Percentiles rank a stretch among this genome's conserved stretches.
phyloP scores from a whole-genome alignment of 2,888 invertebrate genomes.

The Proisotoma minuta region DNA sequence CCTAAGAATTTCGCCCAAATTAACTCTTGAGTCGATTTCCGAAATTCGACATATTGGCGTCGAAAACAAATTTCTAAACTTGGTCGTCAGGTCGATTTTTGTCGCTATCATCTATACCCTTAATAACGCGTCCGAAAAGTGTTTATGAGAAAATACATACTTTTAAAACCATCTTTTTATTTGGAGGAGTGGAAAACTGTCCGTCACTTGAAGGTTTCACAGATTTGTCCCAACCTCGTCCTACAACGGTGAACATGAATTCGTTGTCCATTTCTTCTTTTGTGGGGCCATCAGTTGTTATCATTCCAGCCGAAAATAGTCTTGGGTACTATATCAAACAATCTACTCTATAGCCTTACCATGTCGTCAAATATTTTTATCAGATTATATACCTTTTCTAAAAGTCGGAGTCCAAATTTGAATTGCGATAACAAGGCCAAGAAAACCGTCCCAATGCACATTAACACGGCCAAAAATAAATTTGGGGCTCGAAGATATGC shows the following conservation, averaged over 20 bases:
- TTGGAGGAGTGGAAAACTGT: slow-evolving; percentile 58
- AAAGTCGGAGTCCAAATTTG: slow-evolving; percentile 60
- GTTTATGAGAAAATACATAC: slow-evolving; percentile 54
- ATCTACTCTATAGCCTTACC: neutral
- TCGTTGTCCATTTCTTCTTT: slow-evolving; percentile 59
- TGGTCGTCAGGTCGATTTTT: no score
- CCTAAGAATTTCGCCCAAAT: no score
- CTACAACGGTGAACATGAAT: slow-evolving; percentile 68
- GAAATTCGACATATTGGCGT: no score
- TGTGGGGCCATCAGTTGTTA: slow-evolving; percentile 64
- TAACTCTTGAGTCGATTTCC: no score
- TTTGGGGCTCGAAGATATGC: slow-evolving; percentile 65
- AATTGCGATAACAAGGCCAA: slow-evolving; percentile 62
- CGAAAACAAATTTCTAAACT: no score
- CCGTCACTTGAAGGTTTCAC: slow-evolving; percentile 55
- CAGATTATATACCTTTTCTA: slow-evolving; percentile 58
- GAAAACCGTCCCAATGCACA: slow-evolving; percentile 58
- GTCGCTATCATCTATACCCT: no score
- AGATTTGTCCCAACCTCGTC: slow-evolving; percentile 71
- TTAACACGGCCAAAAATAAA: slow-evolving; percentile 54
- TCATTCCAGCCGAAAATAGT: slow-evolving; percentile 55
- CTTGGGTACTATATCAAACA: slow-evolving; percentile 52
- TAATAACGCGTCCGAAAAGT: no score
- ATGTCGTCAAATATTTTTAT: slow-evolving; percentile 15
- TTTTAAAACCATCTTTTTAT: slow-evolving; percentile 62